A percentile compares a stretch with the other conserved stretches of the same genome.
These are phyloP conservation scores for Equus przewalskii DNA, from an alignment of 2,113 vertebrate genomes.

Conservation along the genomic window DNA sequence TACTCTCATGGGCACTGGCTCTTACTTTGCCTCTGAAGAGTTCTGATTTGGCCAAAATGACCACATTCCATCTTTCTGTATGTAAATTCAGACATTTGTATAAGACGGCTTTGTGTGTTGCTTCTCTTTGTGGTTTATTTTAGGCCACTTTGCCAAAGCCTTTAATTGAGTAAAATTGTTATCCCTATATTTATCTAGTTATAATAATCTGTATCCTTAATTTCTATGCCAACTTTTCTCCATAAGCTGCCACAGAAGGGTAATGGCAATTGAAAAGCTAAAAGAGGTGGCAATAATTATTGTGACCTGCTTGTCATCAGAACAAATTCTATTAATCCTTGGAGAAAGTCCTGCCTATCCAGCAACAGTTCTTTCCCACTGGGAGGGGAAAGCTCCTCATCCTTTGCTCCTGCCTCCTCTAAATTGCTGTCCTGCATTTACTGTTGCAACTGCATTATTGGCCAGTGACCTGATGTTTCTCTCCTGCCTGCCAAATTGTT, in stretches of 20 bases:
- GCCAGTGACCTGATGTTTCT: conserved; percentile 62
- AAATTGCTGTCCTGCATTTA: conserved; percentile 22
- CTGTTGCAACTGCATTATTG: conserved; percentile 27
- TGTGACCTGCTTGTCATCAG: conserved; percentile 54
- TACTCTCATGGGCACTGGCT: not conserved
- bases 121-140: conserved; percentile 55
- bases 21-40: not conserved
- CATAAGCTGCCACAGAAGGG: conserved; percentile 20
- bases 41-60: conserved; percentile 6
- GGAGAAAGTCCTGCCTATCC: conserved; percentile 13
- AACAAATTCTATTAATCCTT: conserved; percentile 60
- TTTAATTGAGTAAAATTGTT: conserved; percentile 66
- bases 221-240: conserved; percentile 56
- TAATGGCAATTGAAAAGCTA: conserved; percentile 55
- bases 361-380: conserved; percentile 2
- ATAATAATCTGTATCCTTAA: conserved; percentile 60
- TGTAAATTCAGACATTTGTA: not conserved
- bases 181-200: conserved; percentile 64
- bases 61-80: not conserved
- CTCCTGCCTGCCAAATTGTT: conserved; percentile 64
- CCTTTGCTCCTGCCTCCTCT: not conserved
- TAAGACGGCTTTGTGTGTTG: not conserved
- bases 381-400: not conserved
- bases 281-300: conserved; percentile 60
- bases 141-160: conserved; percentile 22